phyloP scores from a whole-genome alignment of 2,888 invertebrate species.

The Meteorus colon region DNA sequence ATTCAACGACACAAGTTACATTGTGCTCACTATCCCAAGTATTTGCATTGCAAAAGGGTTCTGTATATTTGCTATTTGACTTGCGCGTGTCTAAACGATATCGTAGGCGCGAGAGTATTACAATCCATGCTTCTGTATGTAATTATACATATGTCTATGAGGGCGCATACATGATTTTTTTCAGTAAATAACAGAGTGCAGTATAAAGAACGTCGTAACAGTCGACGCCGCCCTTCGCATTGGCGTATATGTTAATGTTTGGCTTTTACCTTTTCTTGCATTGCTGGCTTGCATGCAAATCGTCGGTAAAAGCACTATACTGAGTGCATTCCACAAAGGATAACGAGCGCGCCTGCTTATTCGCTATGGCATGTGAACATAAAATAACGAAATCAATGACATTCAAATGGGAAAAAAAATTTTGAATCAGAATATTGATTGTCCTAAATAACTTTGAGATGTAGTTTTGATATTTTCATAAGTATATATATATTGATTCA shows the following conservation, averaged over 20 bases:
- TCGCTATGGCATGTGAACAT: background rate
- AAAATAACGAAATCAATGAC: background rate
- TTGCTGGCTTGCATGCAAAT: constrained; percentile 35
- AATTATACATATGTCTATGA: background rate
- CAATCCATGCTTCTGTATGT: background rate
- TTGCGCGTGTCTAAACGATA: constrained; percentile 15
- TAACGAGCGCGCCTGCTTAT: constrained; percentile 15
- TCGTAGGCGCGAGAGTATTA: background rate
- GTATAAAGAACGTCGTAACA: constrained; percentile 3
- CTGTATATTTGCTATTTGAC: constrained; percentile 34
- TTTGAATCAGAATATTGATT: no score
- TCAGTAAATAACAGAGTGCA: constrained; percentile 9
- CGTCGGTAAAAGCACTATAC: constrained; percentile 14
- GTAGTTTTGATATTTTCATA: no score
- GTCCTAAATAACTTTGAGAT: no score
- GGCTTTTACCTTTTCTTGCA: constrained; percentile 11
- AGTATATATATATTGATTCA: background rate
- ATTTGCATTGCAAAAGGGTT: constrained; percentile 28
- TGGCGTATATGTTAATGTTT: constrained; percentile 34
- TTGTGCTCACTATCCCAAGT: background rate
- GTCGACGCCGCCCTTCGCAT: constrained; percentile 22
- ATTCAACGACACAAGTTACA: background rate
- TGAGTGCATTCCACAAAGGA: constrained; percentile 15
- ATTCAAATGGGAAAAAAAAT: background rate
- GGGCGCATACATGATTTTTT: background rate